Base-by-base conservation (phyloP, 2,888 invertebrate genomes). In the Mayetiola destructor region DNA sequence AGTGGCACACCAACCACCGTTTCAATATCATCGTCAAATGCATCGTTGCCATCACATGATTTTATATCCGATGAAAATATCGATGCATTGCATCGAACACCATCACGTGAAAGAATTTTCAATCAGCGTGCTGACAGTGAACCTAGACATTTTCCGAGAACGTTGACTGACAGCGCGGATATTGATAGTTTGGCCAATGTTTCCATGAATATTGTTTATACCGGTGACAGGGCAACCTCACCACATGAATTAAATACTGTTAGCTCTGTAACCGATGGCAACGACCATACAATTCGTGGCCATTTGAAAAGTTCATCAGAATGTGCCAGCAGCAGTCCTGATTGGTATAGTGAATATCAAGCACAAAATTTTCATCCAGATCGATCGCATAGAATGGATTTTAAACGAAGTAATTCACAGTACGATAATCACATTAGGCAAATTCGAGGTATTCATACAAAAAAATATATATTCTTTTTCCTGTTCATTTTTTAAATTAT, bases 361-460 rank as follows among this genome's bases (percentile, higher is more conserved):
- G 74, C 59, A 29, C 60, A 61, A 57, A 77, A 76, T 65, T 76
- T 87, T 68, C 84, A 84, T 63, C 77, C 76, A 67, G 75, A 78
- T 58, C 80, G 80, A 61, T 77, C 80, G 52, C 3, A 29, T 18
- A 80, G 80, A 67, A 79, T 82, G 74, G 84, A 85, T 63, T 84
- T 80, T 66, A 77, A 82, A 62, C 78, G 87, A 68, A 87, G 84
- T 73, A 84, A 83, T 69, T 85, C 84, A 66, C 86, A 88, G 72
- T 89, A 85, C 73, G 90, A 90, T 73, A 82, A 84, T 58, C 89
- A 89, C 73, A 90, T 90, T 69, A 85, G 82, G 64, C 81, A 84
- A 74, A 87, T 87, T 68, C 80, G 84, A 87, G 88, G 89, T 89
- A 80, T 76, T 23, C 36, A 23, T 12, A 32, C 6, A 9, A 9